Evolutionary conservation across 2,113 vertebrate species (phyloP).

Genomic region (Numenius arquata): DNA sequence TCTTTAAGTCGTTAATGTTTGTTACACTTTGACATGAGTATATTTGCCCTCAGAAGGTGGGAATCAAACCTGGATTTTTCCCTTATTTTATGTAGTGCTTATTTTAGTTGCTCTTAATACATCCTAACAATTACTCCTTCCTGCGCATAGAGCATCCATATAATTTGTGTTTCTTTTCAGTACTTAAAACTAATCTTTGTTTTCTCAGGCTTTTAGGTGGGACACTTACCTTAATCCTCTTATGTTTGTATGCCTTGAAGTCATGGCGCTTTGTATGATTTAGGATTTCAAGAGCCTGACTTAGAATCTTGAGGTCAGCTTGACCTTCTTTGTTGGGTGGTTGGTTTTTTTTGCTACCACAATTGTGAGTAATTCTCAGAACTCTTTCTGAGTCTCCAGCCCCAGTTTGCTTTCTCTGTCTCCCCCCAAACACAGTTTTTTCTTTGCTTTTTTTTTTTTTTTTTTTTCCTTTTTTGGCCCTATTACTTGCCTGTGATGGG

Average conservation of each 20-base stretch:
- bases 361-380: constrained; percentile 38
- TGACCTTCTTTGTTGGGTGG: constrained; percentile 72
- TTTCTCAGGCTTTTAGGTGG: constrained; percentile 74
- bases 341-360: constrained; percentile 12
- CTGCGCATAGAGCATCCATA: constrained; percentile 35
- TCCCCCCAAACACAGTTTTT: not conserved
- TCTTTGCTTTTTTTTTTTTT: not conserved
- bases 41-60: constrained; percentile 50
- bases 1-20: not conserved
- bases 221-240: constrained; percentile 81
- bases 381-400: not conserved
- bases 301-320: constrained; percentile 61
- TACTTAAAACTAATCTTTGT: constrained; percentile 78
- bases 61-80: constrained; percentile 52
- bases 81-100: not conserved
- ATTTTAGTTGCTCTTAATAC: constrained; percentile 39
- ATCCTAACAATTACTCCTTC: constrained; percentile 50
- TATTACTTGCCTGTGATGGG: not conserved
- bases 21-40: constrained; percentile 39
- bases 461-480: not conserved
- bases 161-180: constrained; percentile 68
- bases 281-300: constrained; percentile 77
- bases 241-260: constrained; percentile 76
- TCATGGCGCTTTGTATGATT: constrained; percentile 68
- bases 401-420: not conserved